Evolutionary conservation across 2,888 invertebrate species (phyloP).

Genomic region (Eumerus sabulonum): DNA sequence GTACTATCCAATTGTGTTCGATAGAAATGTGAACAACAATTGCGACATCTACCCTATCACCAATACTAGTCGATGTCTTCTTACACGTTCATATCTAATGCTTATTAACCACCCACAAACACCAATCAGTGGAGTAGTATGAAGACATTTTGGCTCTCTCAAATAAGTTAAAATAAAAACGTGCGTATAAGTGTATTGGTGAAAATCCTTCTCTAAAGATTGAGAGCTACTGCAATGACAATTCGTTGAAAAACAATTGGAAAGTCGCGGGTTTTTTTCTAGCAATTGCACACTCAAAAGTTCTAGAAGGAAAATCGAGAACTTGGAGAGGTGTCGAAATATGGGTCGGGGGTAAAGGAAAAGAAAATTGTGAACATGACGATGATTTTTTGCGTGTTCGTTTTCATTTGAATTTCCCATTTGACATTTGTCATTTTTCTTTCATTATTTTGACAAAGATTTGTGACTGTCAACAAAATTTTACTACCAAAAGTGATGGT

Average conservation of each 20-base stretch:
- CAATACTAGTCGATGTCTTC: neutral
- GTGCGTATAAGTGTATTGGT: neutral
- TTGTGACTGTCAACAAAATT: neutral
- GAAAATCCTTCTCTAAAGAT: constrained; percentile 24
- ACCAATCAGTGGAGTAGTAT: neutral
- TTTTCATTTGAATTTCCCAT: neutral
- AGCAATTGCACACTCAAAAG: constrained; percentile 9
- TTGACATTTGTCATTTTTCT: neutral
- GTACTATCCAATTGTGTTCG: constrained; percentile 3
- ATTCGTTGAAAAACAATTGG: constrained; percentile 38
- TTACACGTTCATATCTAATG: constrained; percentile 18
- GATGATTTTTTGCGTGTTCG: constrained; percentile 3
- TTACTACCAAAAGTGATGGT: no score
- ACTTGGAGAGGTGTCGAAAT: neutral
- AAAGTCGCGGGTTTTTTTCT: constrained; percentile 50
- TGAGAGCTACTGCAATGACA: constrained; percentile 29
- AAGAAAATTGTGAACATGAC: constrained; percentile 16
- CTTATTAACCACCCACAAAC: constrained; percentile 16
- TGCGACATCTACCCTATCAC: constrained; percentile 48
- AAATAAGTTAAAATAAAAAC: no score
- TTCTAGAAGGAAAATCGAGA: constrained; percentile 1
- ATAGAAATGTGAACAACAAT: neutral
- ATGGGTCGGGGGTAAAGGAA: neutral
- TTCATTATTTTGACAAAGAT: neutral
- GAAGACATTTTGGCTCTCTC: constrained; percentile 18